Evolutionary conservation across 1,140 invertebrate species (phyloP).

Genomic region (Eupristina koningsbergeri): DNA sequence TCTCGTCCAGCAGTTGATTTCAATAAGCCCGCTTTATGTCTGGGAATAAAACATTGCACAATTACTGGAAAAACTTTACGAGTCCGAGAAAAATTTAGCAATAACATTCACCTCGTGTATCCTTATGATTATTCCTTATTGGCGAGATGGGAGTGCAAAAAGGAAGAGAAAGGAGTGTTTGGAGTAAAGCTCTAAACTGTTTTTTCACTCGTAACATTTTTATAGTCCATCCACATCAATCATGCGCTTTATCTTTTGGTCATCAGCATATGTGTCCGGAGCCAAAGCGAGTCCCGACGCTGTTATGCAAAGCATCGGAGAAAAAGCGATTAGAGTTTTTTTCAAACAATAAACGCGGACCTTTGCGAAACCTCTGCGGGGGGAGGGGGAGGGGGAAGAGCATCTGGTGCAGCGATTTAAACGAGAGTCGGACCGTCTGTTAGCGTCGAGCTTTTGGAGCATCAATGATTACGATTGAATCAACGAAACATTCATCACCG

Average conservation of each 20-base stretch:
- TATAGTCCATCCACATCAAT: not conserved
- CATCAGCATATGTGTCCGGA: not conserved
- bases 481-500: constrained; percentile 16
- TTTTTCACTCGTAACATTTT: not conserved
- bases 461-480: constrained; percentile 31
- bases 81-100: not conserved
- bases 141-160: too few relatives aligned
- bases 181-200: not conserved
- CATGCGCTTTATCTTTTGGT: not conserved
- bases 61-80: not conserved
- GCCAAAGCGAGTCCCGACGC: not conserved
- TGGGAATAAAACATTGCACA: not conserved
- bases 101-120: not conserved
- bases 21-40: not conserved
- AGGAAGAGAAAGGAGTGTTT: too few relatives aligned
- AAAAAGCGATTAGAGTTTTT: not conserved
- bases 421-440: too few relatives aligned
- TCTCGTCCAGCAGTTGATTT: constrained; percentile 1
- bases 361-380: too few relatives aligned
- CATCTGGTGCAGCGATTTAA: too few relatives aligned
- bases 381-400: too few relatives aligned
- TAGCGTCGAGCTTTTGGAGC: too few relatives aligned
- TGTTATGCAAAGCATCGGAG: not conserved
- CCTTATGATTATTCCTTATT: not conserved
- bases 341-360: not conserved